Percentiles rank a stretch among this genome's conserved stretches.
phyloP scores from a whole-genome alignment of 1,140 invertebrate genomes.

The Pantala flavescens region DNA sequence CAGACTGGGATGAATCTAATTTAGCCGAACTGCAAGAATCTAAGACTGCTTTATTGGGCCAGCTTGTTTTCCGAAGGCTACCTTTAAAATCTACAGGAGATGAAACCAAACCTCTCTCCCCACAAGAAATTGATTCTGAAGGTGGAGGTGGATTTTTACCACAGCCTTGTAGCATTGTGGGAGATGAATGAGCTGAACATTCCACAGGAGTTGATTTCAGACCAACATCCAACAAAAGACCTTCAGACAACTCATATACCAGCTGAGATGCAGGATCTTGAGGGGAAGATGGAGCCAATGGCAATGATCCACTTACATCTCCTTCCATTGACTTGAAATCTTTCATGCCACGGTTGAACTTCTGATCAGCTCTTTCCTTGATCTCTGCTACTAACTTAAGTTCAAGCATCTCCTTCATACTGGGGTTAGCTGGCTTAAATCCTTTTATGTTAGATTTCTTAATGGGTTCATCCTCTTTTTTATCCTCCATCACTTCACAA shows the following conservation, averaged over 20 bases:
- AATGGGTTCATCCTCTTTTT: background rate
- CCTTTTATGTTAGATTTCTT: slow-evolving; percentile 5
- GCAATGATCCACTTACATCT: slow-evolving; percentile 17
- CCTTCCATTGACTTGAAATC: slow-evolving; percentile 21
- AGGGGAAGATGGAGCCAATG: slow-evolving; percentile 20
- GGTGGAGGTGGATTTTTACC: slow-evolving; percentile 18
- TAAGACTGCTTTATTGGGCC: slow-evolving; percentile 14
- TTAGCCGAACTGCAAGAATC: slow-evolving; percentile 14
- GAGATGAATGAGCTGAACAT: background rate
- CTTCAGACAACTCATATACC: slow-evolving; percentile 54
- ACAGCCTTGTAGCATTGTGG: slow-evolving; percentile 18
- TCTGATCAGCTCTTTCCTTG: slow-evolving; percentile 61
- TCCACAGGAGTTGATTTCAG: slow-evolving; percentile 23
- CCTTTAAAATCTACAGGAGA: slow-evolving; percentile 43
- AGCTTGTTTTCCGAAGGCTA: slow-evolving; percentile 36
- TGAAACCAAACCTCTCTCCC: slow-evolving; percentile 12
- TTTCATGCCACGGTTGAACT: slow-evolving; percentile 25
- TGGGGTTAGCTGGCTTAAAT: slow-evolving; percentile 27
- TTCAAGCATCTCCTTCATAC: slow-evolving; percentile 68
- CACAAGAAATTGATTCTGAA: slow-evolving; percentile 18
- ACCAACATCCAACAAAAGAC: slow-evolving; percentile 28
- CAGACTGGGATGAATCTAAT: slow-evolving; percentile 24
- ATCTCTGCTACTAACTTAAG: slow-evolving; percentile 69
- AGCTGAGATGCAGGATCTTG: slow-evolving; percentile 63
- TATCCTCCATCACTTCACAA: background rate